phyloP scores from a whole-genome alignment of 1,140 invertebrate genomes.

The Lasaia peninsularis region DNA sequence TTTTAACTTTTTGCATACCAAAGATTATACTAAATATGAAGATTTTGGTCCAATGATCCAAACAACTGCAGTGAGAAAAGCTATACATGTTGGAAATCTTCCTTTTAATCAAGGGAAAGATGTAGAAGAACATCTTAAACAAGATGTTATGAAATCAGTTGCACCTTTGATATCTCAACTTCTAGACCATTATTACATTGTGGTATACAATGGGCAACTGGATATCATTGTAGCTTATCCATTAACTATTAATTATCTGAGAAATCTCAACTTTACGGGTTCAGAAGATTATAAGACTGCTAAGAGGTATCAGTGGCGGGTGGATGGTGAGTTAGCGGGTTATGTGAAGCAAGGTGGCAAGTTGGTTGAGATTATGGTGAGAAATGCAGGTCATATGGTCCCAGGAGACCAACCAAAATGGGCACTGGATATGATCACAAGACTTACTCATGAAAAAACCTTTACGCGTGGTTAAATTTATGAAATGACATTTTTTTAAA shows the following conservation, averaged over 20 bases:
- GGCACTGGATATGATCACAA: slow-evolving; percentile 86
- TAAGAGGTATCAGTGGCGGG: slow-evolving; percentile 82
- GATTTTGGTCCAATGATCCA: slow-evolving; percentile 79
- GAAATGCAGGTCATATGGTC: slow-evolving; percentile 91
- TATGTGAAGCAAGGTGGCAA: slow-evolving; percentile 85
- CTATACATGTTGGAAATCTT: slow-evolving; percentile 90
- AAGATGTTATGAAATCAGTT: slow-evolving; percentile 91
- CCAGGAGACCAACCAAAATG: slow-evolving; percentile 89
- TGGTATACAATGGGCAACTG: slow-evolving; percentile 90
- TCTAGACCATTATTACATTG: slow-evolving; percentile 81
- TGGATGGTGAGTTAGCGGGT: slow-evolving; percentile 84
- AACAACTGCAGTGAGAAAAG: slow-evolving; percentile 78
- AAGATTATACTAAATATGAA: slow-evolving; percentile 66
- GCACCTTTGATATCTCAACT: slow-evolving; percentile 86
- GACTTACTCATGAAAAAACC: slow-evolving; percentile 83
- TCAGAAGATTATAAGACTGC: slow-evolving; percentile 82
- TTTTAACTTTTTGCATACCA: slow-evolving; percentile 86
- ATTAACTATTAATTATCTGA: slow-evolving; percentile 85
- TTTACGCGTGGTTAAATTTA: slow-evolving; percentile 22
- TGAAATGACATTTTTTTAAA: no score
- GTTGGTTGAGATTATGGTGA: slow-evolving; percentile 88
- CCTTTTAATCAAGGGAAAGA: slow-evolving; percentile 80
- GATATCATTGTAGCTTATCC: slow-evolving; percentile 92
- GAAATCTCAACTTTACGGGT: slow-evolving; percentile 82
- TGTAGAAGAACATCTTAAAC: slow-evolving; percentile 83